phyloP scores from a whole-genome alignment of 2,113 vertebrate species.

The Apaloderma vittatum region DNA sequence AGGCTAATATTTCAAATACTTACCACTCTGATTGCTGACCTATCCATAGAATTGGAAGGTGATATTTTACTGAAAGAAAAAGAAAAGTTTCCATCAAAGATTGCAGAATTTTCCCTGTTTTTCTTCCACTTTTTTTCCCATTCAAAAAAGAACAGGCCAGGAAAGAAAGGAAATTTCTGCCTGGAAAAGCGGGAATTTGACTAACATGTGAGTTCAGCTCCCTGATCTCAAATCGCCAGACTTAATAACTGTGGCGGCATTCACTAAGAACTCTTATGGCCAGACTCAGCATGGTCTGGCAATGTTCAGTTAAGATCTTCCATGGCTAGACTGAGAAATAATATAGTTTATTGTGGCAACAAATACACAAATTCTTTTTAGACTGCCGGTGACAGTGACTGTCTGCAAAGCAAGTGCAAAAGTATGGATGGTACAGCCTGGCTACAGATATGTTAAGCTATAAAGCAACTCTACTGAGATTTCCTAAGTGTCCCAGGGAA shows the following conservation, averaged over 20 bases:
- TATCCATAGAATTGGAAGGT: background rate
- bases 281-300: no score
- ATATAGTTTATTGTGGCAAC: no score
- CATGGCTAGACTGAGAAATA: no score
- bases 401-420: no score
- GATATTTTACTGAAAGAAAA: background rate
- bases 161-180: background rate
- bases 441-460: no score
- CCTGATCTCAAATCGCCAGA: no score
- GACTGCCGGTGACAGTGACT: no score
- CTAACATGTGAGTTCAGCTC: background rate
- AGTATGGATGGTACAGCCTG: no score
- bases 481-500: no score
- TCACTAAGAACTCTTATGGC: no score
- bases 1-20: background rate
- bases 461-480: no score
- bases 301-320: background rate
- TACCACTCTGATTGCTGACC: background rate
- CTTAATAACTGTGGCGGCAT: background rate
- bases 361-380: no score
- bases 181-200: background rate
- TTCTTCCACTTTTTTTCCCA: background rate
- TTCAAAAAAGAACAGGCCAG: background rate
- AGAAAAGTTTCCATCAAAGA: background rate
- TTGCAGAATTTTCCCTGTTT: background rate